Evolutionary conservation across 2,888 invertebrate genomes (phyloP), one percentile per base, ranked within the genome.

Genomic region (Lasiommata megera): DNA sequence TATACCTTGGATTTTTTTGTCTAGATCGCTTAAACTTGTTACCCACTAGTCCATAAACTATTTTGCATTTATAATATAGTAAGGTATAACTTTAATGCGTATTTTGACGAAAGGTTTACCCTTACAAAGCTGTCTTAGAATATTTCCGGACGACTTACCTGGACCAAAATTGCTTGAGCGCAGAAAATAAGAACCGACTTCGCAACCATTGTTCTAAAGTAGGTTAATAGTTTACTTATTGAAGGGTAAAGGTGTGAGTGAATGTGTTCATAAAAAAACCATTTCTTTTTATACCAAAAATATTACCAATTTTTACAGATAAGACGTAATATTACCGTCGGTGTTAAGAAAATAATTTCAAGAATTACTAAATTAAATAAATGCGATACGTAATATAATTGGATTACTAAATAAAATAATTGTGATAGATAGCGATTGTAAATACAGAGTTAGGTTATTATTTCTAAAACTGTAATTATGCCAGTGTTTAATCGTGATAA

Each of bases 131-230:
- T n/a, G n/a, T n/a, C n/a, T n/a, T n/a, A n/a, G n/a, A n/a, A n/a
- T n/a, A n/a, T 31, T 31, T 28, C 28, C 16, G 9, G 11, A 9
- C 6, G 16, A 48, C 29, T 62, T 61, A 67, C 68, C 67, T 69
- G 67, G 34, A 67, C 51, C 0, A 70, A 17, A 3, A 68, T 36
- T 7, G 58, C 58, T 58, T 66, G 67, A 44, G 61, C 64, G 50
- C 62, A 66, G 44, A 68, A 54, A 5, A 67, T 6, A 8, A 69
- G n/a, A 41, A 67, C 34, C 6, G 46, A 28, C 61, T 62, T 65
- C 34, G 53, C 51, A n/a, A 29, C 18, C 62, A 59, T 61, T 40
- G 46, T 60, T 17, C n/a, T n/a, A 37, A 12, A 50, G 12, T 18
- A 9, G 8, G n/a, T 11, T 18, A 17, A n/a, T 6, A 6, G 3